Percentiles rank a stretch among this genome's conserved stretches.
Conservation (phyloP, 2,797 vertebrate species). For the Sciurus vulgaris region DNA sequence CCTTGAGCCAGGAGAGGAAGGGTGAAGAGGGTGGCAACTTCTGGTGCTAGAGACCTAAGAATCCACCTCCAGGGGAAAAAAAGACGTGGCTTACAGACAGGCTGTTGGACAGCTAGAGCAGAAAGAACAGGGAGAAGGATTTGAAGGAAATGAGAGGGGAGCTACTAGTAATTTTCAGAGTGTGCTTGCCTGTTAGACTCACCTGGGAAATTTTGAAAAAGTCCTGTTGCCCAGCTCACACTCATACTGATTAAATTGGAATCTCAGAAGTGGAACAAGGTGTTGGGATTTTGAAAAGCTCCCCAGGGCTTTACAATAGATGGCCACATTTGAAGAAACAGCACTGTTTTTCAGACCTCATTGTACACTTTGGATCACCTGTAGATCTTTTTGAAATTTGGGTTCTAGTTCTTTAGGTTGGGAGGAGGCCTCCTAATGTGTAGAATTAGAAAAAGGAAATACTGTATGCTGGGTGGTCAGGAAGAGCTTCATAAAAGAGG, state of each 20-base stretch:
- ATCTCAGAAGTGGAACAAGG: not conserved
- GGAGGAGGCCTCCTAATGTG: not conserved
- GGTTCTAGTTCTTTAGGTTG: not conserved
- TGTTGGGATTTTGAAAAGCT: not conserved
- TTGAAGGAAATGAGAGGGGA: slow-evolving; percentile 20
- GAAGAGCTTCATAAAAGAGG: not conserved
- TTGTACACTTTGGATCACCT: not conserved
- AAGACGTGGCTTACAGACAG: not conserved
- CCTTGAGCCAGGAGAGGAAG: not conserved
- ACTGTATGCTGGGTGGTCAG: not conserved
- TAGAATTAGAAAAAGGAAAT: not conserved
- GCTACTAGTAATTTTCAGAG: slow-evolving; percentile 11
- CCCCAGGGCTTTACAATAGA: not conserved
- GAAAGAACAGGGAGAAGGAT: not conserved
- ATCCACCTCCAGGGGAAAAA: not conserved
- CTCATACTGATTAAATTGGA: not conserved
- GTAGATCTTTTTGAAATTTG: not conserved
- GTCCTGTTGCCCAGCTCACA: not conserved
- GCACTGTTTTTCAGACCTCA: not conserved
- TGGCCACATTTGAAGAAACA: not conserved
- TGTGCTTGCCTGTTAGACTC: slow-evolving; percentile 30
- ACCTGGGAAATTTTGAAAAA: slow-evolving; percentile 37
- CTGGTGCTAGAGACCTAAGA: not conserved
- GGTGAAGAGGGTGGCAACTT: not conserved
- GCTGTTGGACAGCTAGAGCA: not conserved